phyloP scores from a whole-genome alignment of 2,113 vertebrate species.

The Isurus oxyrinchus region DNA sequence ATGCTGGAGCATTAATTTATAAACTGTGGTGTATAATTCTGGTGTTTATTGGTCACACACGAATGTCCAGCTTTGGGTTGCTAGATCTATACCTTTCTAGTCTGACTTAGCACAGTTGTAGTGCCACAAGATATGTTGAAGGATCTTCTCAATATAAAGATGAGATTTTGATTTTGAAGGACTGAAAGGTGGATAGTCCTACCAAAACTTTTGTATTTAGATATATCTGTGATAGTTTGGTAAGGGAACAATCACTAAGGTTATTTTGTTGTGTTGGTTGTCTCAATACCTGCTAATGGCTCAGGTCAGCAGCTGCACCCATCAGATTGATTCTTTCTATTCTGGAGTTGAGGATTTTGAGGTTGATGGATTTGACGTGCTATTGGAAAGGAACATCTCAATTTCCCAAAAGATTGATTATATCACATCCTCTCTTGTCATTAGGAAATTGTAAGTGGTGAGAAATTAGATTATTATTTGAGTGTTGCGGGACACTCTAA shows the following conservation, averaged over 20 bases:
- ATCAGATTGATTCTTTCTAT: neutral
- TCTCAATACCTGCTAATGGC: neutral
- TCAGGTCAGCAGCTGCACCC: neutral
- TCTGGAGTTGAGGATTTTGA: neutral
- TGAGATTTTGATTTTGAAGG: neutral
- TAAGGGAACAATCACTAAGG: neutral
- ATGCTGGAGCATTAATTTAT: neutral
- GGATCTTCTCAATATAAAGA: neutral
- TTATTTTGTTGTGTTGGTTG: neutral
- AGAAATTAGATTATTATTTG: neutral
- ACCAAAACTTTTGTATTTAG: neutral
- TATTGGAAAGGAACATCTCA: neutral
- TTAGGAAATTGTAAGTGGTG: neutral
- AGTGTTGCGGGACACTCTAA: neutral
- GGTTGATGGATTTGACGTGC: neutral
- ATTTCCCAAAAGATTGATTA: neutral
- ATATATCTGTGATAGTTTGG: neutral
- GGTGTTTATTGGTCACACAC: neutral
- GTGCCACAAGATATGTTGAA: neutral
- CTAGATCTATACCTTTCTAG: neutral
- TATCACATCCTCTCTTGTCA: neutral
- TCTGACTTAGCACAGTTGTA: neutral
- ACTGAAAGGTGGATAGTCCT: neutral
- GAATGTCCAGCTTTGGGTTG: neutral
- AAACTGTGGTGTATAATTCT: neutral